Percentiles rank a stretch among this genome's conserved stretches.
Conservation (phyloP, 2,113 vertebrate genomes). For the Cariama cristata region DNA sequence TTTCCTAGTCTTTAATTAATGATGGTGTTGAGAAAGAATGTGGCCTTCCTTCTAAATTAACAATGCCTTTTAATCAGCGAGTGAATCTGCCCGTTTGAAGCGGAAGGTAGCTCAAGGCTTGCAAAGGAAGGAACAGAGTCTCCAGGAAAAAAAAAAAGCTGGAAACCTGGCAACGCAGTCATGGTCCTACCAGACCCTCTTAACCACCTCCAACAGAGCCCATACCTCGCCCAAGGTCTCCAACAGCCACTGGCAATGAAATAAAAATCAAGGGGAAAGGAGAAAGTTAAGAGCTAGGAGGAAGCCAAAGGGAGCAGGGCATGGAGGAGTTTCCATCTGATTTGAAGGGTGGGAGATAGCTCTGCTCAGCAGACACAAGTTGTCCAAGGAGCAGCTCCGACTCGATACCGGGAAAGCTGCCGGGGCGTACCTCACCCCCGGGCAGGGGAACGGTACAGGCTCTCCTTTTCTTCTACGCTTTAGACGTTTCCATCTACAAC, state of each 20-base stretch:
- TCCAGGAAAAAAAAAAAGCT: not conserved
- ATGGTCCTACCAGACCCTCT: not conserved
- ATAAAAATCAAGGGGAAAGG: not conserved
- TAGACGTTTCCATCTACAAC: not conserved
- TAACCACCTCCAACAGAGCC: not conserved
- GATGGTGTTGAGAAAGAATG: conserved; percentile 67
- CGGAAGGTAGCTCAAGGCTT: conserved; percentile 50
- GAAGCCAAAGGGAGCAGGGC: not conserved
- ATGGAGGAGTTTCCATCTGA: not conserved
- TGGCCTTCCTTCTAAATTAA: conserved; percentile 69
- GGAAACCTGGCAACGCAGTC: not conserved
- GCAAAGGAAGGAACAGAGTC: not conserved
- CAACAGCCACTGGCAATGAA: not conserved
- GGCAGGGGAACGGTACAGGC: not conserved
- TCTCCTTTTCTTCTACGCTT: not conserved
- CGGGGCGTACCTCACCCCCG: not conserved
- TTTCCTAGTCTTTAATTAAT: conserved; percentile 71
- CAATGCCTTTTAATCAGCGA: conserved; percentile 53
- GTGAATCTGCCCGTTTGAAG: conserved; percentile 47
- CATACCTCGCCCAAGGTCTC: not conserved
- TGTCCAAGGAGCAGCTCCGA: not conserved
- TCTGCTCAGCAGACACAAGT: not conserved
- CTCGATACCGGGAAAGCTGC: not conserved
- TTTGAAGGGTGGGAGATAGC: not conserved
- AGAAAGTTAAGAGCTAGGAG: not conserved